phyloP scores from a whole-genome alignment of 2,113 vertebrate species.

The Clupea harengus region DNA sequence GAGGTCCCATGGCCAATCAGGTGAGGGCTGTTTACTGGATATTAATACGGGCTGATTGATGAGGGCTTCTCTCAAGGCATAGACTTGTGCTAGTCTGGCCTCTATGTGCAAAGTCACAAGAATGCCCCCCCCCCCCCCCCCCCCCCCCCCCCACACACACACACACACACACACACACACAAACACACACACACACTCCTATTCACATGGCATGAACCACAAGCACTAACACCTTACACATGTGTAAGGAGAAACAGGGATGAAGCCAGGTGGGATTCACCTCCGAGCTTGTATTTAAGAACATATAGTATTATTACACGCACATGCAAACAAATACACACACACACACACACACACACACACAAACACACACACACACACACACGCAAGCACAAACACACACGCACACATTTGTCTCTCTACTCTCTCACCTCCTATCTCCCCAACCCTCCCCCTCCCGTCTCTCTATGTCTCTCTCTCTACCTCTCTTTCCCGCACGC shows the following conservation, averaged over 20 bases:
- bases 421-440: background rate
- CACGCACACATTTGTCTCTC: background rate
- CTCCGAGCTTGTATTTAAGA: too few species aligned
- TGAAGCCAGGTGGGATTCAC: too few species aligned
- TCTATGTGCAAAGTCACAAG: background rate
- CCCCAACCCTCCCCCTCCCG: too few species aligned
- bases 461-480: too few species aligned
- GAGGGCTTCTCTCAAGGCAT: background rate
- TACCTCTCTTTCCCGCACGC: background rate
- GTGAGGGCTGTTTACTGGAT: constrained; percentile 23
- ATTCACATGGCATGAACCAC: background rate
- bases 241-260: too few species aligned
- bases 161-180: background rate
- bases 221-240: too few species aligned
- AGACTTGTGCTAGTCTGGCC: background rate
- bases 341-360: background rate
- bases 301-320: background rate
- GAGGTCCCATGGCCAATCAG: constrained; percentile 42
- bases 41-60: constrained; percentile 42
- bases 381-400: background rate
- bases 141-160: too few species aligned
- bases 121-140: too few species aligned
- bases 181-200: background rate
- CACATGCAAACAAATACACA: background rate
- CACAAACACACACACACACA: constrained; percentile 10